Evolutionary conservation across 2,797 vertebrate species (phyloP).

Genomic region (Sciurus carolinensis): DNA sequence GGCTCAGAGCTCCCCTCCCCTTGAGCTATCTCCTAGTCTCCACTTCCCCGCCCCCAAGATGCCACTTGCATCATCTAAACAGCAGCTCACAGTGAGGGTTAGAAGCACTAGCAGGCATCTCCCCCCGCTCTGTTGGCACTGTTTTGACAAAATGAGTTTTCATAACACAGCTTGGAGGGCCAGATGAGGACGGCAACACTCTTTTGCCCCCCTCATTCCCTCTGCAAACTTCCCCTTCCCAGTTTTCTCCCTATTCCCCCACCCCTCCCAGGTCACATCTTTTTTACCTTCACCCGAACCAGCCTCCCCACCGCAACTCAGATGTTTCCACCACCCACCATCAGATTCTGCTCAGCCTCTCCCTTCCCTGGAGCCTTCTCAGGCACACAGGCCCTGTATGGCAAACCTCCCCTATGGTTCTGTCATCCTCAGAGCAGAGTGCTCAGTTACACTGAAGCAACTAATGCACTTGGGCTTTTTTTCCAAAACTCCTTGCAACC

Average conservation of each 20-base stretch:
- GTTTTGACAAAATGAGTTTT: not conserved
- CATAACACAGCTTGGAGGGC: rapidly evolving
- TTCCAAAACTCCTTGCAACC: not conserved
- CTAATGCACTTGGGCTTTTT: not conserved
- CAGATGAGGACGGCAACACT: rapidly evolving
- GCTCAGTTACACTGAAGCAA: rapidly evolving
- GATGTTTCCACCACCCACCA: not conserved
- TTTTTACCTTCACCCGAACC: not conserved
- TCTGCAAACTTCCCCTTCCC: not conserved
- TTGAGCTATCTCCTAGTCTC: not conserved
- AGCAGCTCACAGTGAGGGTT: not conserved
- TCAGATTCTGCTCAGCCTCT: not conserved
- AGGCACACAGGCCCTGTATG: rapidly evolving
- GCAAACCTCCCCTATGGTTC: not conserved
- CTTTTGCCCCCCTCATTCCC: not conserved
- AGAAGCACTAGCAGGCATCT: rapidly evolving
- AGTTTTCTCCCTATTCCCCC: too few species aligned
- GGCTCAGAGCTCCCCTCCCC: not conserved
- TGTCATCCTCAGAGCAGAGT: rapidly evolving
- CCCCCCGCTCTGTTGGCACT: not conserved
- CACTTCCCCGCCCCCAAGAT: not conserved
- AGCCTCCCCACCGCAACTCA: not conserved
- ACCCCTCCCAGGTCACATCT: not conserved
- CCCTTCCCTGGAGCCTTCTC: not conserved
- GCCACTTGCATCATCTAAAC: not conserved